Base-by-base conservation (phyloP, 2,797 vertebrate species). In the Sebastes taczanowskii region DNA sequence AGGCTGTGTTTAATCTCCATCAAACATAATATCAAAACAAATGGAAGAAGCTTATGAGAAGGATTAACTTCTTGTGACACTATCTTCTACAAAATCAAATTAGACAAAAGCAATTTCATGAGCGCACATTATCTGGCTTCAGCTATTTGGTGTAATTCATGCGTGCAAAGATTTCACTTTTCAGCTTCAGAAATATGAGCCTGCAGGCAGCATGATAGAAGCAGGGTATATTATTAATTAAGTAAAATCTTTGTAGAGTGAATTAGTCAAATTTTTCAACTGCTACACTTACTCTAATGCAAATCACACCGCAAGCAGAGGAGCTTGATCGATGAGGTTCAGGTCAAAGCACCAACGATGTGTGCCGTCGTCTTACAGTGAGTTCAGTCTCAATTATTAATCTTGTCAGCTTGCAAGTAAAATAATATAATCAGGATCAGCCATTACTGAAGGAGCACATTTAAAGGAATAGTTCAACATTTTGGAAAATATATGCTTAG, bases 91-190 rank as follows among this genome's bases (percentile, higher is more conserved):
- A 35, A 64, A 83, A 80, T 81, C 58, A 61, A 74, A 89, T 84
- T 77, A 76, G 66, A 62, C 53, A 76, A 84, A 87, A 78, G 69
- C 74, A 84, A 82, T 85, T 84, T 87, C 61, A 71, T 16, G 32
- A 71, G 61, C 10, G 1, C 49, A 65, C 38, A 58, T 67, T 53
- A 74, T 83, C 78, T 74, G 59, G 29, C 65, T 75, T 67, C 22
- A 35, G 4, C n/a, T 84, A 7, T 38, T 74, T 38, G 9, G 13
- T 69, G 16, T 64, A 42, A 78, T 67, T 84, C 42, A 88, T 59
- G 52, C 23, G n/a, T 56, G 61, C 25, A 32, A 55, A 60, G 35
- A 78, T 65, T 55, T 70, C 27, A 67, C 52, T 53, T 63, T 27
- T 53, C 22, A 18, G 32, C 58, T 25, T 69, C 46, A 29, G 34